A percentile compares a stretch with the other conserved stretches of the same genome.
Evolutionary conservation across 1,140 invertebrate genomes (phyloP).

Genomic region (Trachymyrmex septentrionalis): DNA sequence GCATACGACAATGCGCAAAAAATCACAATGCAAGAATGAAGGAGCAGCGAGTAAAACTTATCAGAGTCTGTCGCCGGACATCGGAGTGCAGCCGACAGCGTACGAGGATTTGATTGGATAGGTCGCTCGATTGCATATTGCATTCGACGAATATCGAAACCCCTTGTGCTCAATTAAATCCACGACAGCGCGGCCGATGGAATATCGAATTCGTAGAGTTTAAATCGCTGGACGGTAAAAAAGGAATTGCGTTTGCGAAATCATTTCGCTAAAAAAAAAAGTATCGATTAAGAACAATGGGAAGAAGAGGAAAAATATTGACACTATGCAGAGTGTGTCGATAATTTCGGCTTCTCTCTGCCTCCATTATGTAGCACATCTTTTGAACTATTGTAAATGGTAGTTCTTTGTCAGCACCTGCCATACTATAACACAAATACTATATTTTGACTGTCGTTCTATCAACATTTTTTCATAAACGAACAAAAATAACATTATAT

Average conservation of each 20-base stretch:
- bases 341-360: slow-evolving; percentile 25
- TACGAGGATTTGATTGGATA: slow-evolving; percentile 70
- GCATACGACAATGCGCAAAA: background rate
- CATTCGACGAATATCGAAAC: slow-evolving; percentile 72
- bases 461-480: background rate
- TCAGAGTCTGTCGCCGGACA: slow-evolving; percentile 63
- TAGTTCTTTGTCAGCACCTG: slow-evolving; percentile 27
- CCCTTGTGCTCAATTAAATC: slow-evolving; percentile 75
- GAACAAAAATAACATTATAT: background rate
- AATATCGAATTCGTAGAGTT: slow-evolving; percentile 68
- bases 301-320: slow-evolving; percentile 11
- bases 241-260: slow-evolving; percentile 40
- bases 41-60: slow-evolving; percentile 69
- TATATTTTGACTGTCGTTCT: background rate
- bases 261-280: slow-evolving; percentile 11
- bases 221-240: slow-evolving; percentile 49
- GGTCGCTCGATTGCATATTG: slow-evolving; percentile 72
- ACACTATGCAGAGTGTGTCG: slow-evolving; percentile 27
- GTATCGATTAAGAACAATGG: background rate
- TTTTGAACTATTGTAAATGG: slow-evolving; percentile 24
- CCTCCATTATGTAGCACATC: slow-evolving; percentile 31
- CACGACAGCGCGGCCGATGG: slow-evolving; percentile 53
- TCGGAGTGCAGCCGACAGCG: slow-evolving; percentile 54
- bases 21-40: slow-evolving; percentile 24
- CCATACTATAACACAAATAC: background rate